A percentile compares a stretch with the other conserved stretches of the same genome.
phyloP scores from a whole-genome alignment of 35 echinoderm and acorn worm species.

The Ophioderma brevispina region DNA sequence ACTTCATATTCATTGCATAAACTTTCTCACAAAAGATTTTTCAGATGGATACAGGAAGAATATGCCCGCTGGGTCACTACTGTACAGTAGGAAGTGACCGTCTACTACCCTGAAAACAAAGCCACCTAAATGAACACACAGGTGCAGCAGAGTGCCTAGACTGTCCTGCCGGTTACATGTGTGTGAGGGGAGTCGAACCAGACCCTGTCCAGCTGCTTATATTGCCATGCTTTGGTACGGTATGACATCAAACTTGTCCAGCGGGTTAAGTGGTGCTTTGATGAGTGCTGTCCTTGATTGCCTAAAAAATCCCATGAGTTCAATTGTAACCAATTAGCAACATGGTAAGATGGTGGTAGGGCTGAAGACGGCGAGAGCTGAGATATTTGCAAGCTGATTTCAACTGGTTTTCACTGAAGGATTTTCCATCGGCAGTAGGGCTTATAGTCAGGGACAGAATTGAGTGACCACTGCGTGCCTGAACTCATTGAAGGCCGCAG shows the following conservation, averaged over 20 bases:
- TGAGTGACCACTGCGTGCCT: too few species aligned
- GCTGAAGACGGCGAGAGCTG: too few species aligned
- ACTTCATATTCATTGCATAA: too few species aligned
- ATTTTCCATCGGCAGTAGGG: too few species aligned
- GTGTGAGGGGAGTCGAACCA: constrained; percentile 68
- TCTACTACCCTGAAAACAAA: constrained; percentile 90
- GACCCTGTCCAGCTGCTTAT: constrained; percentile 89
- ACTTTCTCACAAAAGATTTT: background rate
- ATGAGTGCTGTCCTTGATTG: too few species aligned
- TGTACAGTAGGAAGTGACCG: constrained; percentile 83
- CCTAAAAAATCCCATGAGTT: too few species aligned
- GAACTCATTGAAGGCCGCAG: too few species aligned
- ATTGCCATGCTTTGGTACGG: constrained; percentile 75
- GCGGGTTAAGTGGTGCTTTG: constrained; percentile 41
- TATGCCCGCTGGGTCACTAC: constrained; percentile 96
- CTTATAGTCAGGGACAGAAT: too few species aligned
- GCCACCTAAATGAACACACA: constrained; percentile 99
- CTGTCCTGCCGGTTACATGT: constrained; percentile 81
- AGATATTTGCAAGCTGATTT: too few species aligned
- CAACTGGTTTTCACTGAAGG: too few species aligned
- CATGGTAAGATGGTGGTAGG: too few species aligned
- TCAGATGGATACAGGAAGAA: constrained; percentile 90
- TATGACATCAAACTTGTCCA: constrained; percentile 82
- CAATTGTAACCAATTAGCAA: too few species aligned
- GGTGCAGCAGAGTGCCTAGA: constrained; percentile 78